Evolutionary conservation across 2,888 invertebrate genomes (phyloP), one percentile per base, ranked within the genome.

Genomic region (Leptinotarsa rubiginosa): DNA sequence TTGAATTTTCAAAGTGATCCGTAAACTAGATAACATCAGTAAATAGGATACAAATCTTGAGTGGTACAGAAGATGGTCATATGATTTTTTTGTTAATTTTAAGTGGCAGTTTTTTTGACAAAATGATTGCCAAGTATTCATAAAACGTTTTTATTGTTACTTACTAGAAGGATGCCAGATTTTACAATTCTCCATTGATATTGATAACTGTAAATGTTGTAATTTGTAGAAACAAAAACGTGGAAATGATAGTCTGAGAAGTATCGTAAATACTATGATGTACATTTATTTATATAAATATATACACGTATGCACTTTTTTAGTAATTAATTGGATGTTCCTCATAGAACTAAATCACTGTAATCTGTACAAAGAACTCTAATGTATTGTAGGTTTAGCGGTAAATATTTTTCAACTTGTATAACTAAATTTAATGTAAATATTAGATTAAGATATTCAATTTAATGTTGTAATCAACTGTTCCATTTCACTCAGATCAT

Each of bases 301-400:
- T 62, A 31, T 62, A 31, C 2, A 31, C 31, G 12, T 62, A 62
- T 62, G 62, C 41, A 62, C 62, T 41, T 5, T 41, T 62, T 18
- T 62, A 62, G 62, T 18, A n/a, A 25, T 62, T 62, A 41, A 41
- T 62, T 62, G 25, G n/a, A 62, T 62, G 62, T 62, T 62, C 62
- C 62, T 62, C 31, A 41, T 56, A 56, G 22, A 22, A 56, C 56
- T 56, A 20, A 56, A 20, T 56, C 13, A 56, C 4, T 56, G 56
- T 56, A 56, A 82, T 73, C 73, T 85, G 85, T 85, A 85, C 78
- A 85, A 84, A 85, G 78, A 80, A 80, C 83, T 83, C 80, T 81
- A 83, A 83, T 84, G 82, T 83, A 83, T 83, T 79, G 22, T 56
- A 70, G 76, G 77, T 79, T 79, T 65, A 65, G 22, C 22, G 7